Evolutionary conservation across 2,888 invertebrate genomes (phyloP), one percentile per base, ranked within the genome.

Genomic region (Glaucopsyche alexis): DNA sequence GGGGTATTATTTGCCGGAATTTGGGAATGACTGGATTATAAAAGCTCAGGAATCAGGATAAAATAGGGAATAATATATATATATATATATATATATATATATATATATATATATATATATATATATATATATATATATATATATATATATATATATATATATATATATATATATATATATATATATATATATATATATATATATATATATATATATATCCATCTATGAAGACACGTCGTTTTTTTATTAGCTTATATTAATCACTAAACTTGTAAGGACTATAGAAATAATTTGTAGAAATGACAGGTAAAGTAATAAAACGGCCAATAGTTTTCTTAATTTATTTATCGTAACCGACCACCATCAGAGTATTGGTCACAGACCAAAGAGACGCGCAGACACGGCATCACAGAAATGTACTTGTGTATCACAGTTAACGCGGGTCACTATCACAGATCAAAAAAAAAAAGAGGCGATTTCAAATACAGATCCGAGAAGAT

Each of bases 301-400:
- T 50, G 1, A 52, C 0, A 60, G 38, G 55, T 47, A 64, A 69
- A 52, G 75, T 13, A 67, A 45, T 11, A 67, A 67, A 14, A 69
- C 16, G 72, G 72, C 29, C 13, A 64, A 38, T 42, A 69, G 6
- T 67, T 55, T 66, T 66, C 19, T 42, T 65, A 16, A 42, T 52
- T 19, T 66, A 67, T 73, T 70, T 69, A 66, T 69, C 69, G 47
- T 69, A 69, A 47, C 69, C 69, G 69, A 47, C 69, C 69, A 69
- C 69, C 69, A 45, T 67, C 16, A 49, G 69, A 69, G 69, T 69
- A 69, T 47, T 67, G 67, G 69, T 55, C 45, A 47, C 60, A 38
- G 47, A 60, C 60, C 60, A 60, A 60, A 60, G 60, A 60, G 60
- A 60, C 60, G 55, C 5, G 2, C 60, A 60, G 60, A 60, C 60